Base-by-base conservation (phyloP, 2,113 vertebrate species). In the Neogale vison region DNA sequence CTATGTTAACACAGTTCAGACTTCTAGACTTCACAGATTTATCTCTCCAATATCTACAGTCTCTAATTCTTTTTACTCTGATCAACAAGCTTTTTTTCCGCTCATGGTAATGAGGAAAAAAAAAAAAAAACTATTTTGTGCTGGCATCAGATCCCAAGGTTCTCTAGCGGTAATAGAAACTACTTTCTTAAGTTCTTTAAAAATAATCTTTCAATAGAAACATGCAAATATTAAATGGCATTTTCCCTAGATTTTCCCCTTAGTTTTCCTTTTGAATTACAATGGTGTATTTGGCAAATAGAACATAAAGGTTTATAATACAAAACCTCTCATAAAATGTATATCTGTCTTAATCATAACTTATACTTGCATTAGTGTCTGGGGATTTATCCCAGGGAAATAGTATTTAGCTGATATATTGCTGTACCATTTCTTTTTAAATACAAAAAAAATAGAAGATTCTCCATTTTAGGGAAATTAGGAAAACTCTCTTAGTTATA, bases 371-470 rank as follows among this genome's bases (percentile, higher is more conserved):
- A 81, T 57, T 83, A 39, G 45, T 71, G 13, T 69, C 45, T 23
- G 93, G 6, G 20, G 87, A 80, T 61, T 72, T 95, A 59, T n/a
- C 18, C 20, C 2, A 52, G 87, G 18, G 26, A 79, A 89, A 42
- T 71, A 65, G 11, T 26, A 93, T 15, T 59, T 92, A 97, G 45
- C n/a, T 91, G 79, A 85, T 87, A 61, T 86, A 93, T 50, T 76
- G 14, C 34, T 84, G 50, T 36, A 6, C 24, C 65, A 39, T 42
- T 42, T 57, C 76, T 82, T 90, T 89, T 69, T 34, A 50, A 26
- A 67, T 55, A 69, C 31, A 14, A 80, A 91, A 96, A 42, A 47
- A 67, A 18, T 55, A 55, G 52, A 55, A 55, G 52, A 55, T 18
- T 55, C 52, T 18, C 52, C 52, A 55, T 18, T 55, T 18, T 55